Evolutionary conservation across 2,888 invertebrate species (phyloP), one percentile per base, ranked within the genome.

Genomic region (Panzeria rudis): DNA sequence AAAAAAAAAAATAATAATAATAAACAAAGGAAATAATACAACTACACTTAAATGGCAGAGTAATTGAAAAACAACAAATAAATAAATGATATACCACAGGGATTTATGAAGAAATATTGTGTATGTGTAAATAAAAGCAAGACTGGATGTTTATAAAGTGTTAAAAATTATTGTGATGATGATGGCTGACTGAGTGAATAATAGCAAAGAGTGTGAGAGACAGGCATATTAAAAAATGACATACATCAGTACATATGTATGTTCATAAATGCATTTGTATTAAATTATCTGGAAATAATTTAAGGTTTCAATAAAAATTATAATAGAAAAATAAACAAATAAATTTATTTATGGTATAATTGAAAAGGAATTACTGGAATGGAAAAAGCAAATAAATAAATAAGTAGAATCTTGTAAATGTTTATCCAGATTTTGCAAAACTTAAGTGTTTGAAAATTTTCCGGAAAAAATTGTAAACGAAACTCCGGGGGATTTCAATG

Each of bases 61-160:
- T 50, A 77, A 69, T 69, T 61, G 50, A 69, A 78, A 68, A 78
- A 61, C 59, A 78, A 78, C 59, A 69, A 61, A 52, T 17, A 41
- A 61, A 61, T 64, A 38, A 62, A 25, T 32, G 15, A 52, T 54
- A 77, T 68, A 68, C 77, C 35, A 38, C 68, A 68, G 68, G 56
- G 77, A 77, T 76, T 56, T 76, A 29, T 54, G 11, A 61, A 61
- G 15, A 35, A 17, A 56, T 44, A 17, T 8, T 2, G 6, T 54
- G 32, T 62, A 29, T 17, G 9, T 61, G 17, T 23, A 61, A 61
- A 73, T 35, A 73, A 73, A 73, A 47, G 59, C 20, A 72, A 47
- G 5, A 72, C 32, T 59, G 7, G 54, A 54, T 32, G 20, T 75
- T 41, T 75, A 44, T 66, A 50, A 76, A 56, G 56, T 76, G 66